A percentile compares a stretch with the other conserved stretches of the same genome.
Evolutionary conservation across 2,888 invertebrate genomes (phyloP).

Genomic region (Scaeva pyrastri): DNA sequence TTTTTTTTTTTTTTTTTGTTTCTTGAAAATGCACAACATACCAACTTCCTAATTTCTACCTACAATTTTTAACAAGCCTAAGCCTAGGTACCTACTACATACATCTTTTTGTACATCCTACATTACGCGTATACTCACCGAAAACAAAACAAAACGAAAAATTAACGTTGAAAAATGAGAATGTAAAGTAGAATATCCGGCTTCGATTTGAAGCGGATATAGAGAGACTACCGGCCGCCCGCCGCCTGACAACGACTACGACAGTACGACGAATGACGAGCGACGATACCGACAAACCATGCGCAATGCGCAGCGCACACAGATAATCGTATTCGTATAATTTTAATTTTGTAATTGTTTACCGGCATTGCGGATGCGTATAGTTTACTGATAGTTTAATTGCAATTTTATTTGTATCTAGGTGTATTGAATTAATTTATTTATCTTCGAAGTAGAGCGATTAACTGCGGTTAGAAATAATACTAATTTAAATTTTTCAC

Average conservation of each 20-base stretch:
- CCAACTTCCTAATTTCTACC: conserved; percentile 20
- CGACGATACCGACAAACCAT: conserved; percentile 26
- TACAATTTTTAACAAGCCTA: background rate
- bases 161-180: conserved; percentile 78
- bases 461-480: conserved; percentile 34
- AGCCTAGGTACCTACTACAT: background rate
- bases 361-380: conserved; percentile 62
- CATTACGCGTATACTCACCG: conserved; percentile 6
- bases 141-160: conserved; percentile 52
- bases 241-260: background rate
- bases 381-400: conserved; percentile 68
- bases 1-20: conserved; percentile 50
- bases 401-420: conserved; percentile 50
- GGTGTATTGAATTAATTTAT: conserved; percentile 36
- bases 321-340: conserved; percentile 68
- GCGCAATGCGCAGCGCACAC: too few species aligned
- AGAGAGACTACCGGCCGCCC: conserved; percentile 40
- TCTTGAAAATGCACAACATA: conserved; percentile 47
- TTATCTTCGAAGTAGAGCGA: conserved; percentile 46
- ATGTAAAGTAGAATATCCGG: conserved; percentile 82
- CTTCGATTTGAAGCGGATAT: conserved; percentile 75
- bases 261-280: background rate
- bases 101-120: conserved; percentile 23
- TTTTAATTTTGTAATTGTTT: conserved; percentile 64
- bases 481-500: too few species aligned